A percentile compares a stretch with the other conserved stretches of the same genome.
These are phyloP conservation scores for Barnardius zonarius DNA, from an alignment of 2,113 vertebrate species.

Conservation along the genomic window DNA sequence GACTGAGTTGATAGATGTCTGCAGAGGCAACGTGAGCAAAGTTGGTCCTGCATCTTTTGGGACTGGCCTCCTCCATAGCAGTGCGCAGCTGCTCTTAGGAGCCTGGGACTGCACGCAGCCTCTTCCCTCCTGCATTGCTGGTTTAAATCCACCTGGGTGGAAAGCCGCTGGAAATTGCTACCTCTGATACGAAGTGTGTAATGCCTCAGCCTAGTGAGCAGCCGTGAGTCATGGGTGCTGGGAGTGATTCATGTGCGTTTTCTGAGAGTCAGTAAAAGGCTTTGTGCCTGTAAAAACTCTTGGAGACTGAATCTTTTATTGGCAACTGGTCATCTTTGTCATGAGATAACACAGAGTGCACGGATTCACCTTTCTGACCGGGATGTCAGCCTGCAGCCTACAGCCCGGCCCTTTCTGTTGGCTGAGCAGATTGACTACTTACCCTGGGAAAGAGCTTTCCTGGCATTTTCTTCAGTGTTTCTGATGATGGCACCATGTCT, in stretches of 20 bases:
- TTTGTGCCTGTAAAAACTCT: background rate
- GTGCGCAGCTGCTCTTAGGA: background rate
- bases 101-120: background rate
- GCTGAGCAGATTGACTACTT: background rate
- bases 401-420: background rate
- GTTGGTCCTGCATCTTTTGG: background rate
- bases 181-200: background rate
- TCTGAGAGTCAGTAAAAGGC: background rate
- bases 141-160: background rate
- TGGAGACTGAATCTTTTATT: background rate
- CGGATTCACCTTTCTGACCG: background rate
- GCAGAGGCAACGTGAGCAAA: background rate
- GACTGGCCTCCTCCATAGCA: background rate
- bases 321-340: background rate
- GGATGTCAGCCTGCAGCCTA: background rate
- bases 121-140: background rate
- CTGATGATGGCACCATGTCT: background rate
- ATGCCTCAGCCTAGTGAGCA: background rate
- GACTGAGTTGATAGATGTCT: background rate
- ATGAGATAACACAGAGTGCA: background rate
- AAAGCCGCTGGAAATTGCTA: background rate
- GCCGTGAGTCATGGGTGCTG: background rate
- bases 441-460: background rate
- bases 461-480: background rate
- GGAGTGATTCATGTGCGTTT: background rate